Evolutionary conservation across 2,797 vertebrate genomes (phyloP).

Genomic region (Myoxocephalus aenaeus): DNA sequence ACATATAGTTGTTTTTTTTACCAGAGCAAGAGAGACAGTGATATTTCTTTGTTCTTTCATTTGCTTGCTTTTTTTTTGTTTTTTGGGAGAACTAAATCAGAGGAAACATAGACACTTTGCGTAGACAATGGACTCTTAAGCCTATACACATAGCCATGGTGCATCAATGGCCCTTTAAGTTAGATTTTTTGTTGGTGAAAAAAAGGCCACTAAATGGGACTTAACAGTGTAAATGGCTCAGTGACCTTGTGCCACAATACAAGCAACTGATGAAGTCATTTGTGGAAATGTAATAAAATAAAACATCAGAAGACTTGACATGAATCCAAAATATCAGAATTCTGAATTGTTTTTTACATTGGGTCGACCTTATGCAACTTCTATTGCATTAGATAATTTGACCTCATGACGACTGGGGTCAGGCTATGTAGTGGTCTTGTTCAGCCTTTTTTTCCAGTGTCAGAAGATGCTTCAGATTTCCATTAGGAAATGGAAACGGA

Average conservation of each 20-base stretch:
- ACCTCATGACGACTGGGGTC: slow-evolving; percentile 46
- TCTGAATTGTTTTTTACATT: slow-evolving; percentile 3
- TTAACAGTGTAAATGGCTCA: not conserved
- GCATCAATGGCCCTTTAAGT: not conserved
- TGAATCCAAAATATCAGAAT: slow-evolving; percentile 23
- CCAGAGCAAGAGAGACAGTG: too few species aligned
- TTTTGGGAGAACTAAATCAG: not conserved
- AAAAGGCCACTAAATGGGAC: not conserved
- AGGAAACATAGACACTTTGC: not conserved
- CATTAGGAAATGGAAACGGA: slow-evolving; percentile 71
- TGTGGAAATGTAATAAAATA: slow-evolving; percentile 30
- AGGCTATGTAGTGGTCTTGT: slow-evolving; percentile 40
- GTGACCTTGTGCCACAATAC: slow-evolving; percentile 1
- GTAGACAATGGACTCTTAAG: not conserved
- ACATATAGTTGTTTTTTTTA: not conserved
- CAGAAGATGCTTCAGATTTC: slow-evolving; percentile 69
- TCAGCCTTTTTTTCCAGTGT: slow-evolving; percentile 32
- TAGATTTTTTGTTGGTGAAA: not conserved
- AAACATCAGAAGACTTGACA: slow-evolving; percentile 2
- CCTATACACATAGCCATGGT: not conserved
- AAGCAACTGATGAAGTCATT: not conserved
- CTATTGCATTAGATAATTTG: slow-evolving; percentile 40
- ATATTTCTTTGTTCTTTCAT: too few species aligned
- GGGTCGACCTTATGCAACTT: slow-evolving; percentile 53
- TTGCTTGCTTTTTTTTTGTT: too few species aligned